A percentile compares a stretch with the other conserved stretches of the same genome.
phyloP scores from a whole-genome alignment of 2,113 vertebrate genomes.

The Podocnemis expansa region DNA sequence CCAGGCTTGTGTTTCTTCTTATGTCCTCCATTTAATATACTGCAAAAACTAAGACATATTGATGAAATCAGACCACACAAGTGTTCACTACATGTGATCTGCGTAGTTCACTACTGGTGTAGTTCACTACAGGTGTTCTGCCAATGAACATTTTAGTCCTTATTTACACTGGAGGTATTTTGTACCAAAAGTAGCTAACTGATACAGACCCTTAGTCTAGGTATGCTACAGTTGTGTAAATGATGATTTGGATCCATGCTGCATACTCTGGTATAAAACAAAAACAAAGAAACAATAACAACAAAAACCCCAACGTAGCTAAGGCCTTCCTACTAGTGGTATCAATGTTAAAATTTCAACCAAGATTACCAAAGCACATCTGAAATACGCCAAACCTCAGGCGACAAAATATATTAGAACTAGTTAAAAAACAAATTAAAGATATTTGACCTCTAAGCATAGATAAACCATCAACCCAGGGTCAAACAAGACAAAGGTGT shows the following conservation, averaged over 20 bases:
- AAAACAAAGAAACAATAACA: not conserved
- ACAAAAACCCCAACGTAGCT: no score
- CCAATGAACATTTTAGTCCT: not conserved
- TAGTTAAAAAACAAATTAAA: conserved; percentile 13
- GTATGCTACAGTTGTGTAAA: not conserved
- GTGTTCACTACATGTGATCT: no score
- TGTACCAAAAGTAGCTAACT: not conserved
- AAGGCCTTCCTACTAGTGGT: not conserved
- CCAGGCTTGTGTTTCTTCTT: not conserved
- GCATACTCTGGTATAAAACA: not conserved
- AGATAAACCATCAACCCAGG: not conserved
- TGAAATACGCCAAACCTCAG: not conserved
- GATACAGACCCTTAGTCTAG: not conserved
- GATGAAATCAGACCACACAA: no score
- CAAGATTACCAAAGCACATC: not conserved
- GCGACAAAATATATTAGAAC: not conserved
- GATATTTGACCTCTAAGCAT: conserved; percentile 3
- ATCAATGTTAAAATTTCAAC: not conserved
- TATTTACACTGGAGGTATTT: not conserved
- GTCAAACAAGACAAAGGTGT: not conserved
- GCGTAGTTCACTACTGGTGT: no score
- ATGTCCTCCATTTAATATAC: not conserved
- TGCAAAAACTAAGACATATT: not conserved
- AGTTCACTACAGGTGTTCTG: no score
- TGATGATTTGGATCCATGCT: not conserved